Percentiles rank a stretch among this genome's conserved stretches.
phyloP scores from a whole-genome alignment of 2,797 vertebrate species.

The Hyperoplus lanceolatus region DNA sequence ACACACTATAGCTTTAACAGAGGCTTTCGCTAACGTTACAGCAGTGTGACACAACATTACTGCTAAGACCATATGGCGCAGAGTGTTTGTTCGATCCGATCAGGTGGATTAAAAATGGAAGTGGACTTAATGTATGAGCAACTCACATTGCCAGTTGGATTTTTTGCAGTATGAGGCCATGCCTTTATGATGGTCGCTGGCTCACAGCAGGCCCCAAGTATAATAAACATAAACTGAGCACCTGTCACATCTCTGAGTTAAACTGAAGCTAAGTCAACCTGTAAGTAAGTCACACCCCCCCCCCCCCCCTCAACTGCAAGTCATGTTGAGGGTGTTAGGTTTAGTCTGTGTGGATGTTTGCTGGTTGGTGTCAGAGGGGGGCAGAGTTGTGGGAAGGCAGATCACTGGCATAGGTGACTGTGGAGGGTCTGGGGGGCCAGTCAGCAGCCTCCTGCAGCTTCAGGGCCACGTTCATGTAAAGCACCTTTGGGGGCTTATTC shows the following conservation, averaged over 20 bases:
- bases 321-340: background rate
- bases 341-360: conserved; percentile 31
- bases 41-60: background rate
- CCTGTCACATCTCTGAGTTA: conserved; percentile 3
- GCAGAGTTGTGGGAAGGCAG: conserved; percentile 48
- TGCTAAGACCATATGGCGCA: background rate
- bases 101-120: conserved; percentile 8
- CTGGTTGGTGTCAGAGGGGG: conserved; percentile 48
- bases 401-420: conserved; percentile 89
- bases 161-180: background rate
- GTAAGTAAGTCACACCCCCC: no score
- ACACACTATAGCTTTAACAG: background rate
- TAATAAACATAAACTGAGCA: background rate
- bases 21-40: conserved; percentile 33
- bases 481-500: conserved; percentile 87
- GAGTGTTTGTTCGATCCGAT: background rate
- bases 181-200: background rate
- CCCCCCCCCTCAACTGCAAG: no score
- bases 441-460: conserved; percentile 92
- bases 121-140: background rate
- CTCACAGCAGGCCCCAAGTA: background rate
- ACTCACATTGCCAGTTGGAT: conserved; percentile 13
- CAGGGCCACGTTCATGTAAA: conserved; percentile 93
- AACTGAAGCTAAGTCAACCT: background rate
- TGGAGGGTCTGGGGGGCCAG: conserved; percentile 94